phyloP scores from a whole-genome alignment of 2,113 vertebrate genomes.

The Etheostoma cragini region DNA sequence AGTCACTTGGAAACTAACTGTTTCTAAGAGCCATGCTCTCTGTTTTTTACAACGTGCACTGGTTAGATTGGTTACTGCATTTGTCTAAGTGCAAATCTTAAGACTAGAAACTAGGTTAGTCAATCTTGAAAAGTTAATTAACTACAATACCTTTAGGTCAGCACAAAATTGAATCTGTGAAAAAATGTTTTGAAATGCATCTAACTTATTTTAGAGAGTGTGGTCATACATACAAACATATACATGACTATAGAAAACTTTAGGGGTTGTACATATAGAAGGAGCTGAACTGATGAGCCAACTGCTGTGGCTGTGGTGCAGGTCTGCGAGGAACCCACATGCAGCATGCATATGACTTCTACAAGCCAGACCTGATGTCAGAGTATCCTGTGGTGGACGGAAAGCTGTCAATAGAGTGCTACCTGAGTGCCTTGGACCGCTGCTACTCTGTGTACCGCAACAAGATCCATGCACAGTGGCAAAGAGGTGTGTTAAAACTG shows the following conservation, averaged over 20 bases:
- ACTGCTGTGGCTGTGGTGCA: slow-evolving; percentile 52
- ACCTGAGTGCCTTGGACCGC: slow-evolving; percentile 94
- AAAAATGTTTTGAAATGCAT: neutral
- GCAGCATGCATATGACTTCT: slow-evolving; percentile 98
- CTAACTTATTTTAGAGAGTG: neutral
- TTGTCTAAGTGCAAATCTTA: neutral
- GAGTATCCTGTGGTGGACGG: slow-evolving; percentile 97
- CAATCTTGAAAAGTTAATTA: neutral
- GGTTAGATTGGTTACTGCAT: neutral
- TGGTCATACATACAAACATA: neutral
- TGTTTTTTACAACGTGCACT: neutral
- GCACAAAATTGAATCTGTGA: neutral
- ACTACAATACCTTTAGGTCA: neutral
- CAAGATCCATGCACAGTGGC: slow-evolving; percentile 94
- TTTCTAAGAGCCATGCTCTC: neutral
- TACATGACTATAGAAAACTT: no score
- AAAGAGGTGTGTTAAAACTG: slow-evolving; percentile 86
- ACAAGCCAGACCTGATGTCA: slow-evolving; percentile 97
- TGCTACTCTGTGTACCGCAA: slow-evolving; percentile 95
- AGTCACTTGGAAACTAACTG: neutral
- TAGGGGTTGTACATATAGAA: neutral
- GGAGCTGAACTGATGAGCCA: neutral
- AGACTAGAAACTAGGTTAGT: neutral
- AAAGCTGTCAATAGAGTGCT: slow-evolving; percentile 97
- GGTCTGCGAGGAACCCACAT: slow-evolving; percentile 97